These are phyloP conservation scores for Ariolimax columbianus DNA, from an alignment of 2,888 invertebrate genomes.

Conservation along the genomic window DNA sequence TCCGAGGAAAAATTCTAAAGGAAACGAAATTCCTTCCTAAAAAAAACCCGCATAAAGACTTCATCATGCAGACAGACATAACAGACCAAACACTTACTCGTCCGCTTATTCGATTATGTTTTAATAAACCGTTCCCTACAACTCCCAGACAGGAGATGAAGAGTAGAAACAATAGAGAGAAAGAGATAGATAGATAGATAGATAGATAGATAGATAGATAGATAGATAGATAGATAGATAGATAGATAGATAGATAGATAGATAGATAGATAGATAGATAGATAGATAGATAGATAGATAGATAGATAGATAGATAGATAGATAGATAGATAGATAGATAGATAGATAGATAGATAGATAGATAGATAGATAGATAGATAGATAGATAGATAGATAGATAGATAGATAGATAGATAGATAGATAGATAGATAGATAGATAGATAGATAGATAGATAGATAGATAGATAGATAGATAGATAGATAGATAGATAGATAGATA, in stretches of 20 bases:
- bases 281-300: constrained; percentile 11
- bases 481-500: constrained; percentile 4
- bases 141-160: too few relatives aligned
- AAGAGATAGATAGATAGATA: background rate
- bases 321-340: constrained; percentile 20
- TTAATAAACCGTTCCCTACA: too few relatives aligned
- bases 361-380: background rate
- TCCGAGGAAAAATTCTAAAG: too few relatives aligned
- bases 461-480: constrained; percentile 11
- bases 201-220: constrained; percentile 20
- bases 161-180: too few relatives aligned
- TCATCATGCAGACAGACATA: too few relatives aligned
- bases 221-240: constrained; percentile 20
- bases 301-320: constrained; percentile 5
- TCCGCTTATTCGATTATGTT: too few relatives aligned
- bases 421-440: background rate
- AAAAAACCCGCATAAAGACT: too few relatives aligned
- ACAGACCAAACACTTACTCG: too few relatives aligned
- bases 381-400: background rate
- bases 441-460: constrained; percentile 20
- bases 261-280: constrained; percentile 20
- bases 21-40: too few relatives aligned
- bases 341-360: constrained; percentile 9
- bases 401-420: background rate
- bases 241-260: constrained; percentile 13